These are phyloP conservation scores for Stichopus horrens DNA, from an alignment of 53 echinoderm and acorn worm species.

Conservation along the genomic window DNA sequence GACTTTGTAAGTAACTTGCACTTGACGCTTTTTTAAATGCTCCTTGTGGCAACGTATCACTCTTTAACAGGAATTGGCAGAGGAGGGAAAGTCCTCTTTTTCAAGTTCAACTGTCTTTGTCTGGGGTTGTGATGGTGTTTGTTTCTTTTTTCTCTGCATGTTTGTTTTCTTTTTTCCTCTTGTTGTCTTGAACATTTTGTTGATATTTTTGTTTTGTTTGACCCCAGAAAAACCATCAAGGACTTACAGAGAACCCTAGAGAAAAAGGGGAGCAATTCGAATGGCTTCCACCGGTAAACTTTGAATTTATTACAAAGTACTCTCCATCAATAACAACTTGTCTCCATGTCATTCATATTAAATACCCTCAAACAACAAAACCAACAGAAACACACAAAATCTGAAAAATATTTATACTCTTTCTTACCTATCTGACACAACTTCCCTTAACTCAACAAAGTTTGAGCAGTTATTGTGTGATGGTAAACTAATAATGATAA, in stretches of 20 bases:
- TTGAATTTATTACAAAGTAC: constrained; percentile 7
- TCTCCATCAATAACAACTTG: constrained; percentile 1
- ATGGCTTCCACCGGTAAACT: constrained; percentile 39
- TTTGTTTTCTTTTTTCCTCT: neutral
- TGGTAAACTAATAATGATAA: neutral
- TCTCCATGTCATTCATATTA: constrained; percentile 28
- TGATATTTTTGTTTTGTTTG: constrained; percentile 40
- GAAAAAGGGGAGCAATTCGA: constrained; percentile 34
- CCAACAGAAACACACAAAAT: neutral
- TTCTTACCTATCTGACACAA: neutral
- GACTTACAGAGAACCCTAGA: constrained; percentile 47
- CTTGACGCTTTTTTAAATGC: too few species aligned
- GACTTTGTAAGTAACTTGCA: too few species aligned
- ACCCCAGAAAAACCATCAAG: constrained; percentile 64
- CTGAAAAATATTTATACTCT: neutral
- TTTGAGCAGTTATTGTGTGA: neutral
- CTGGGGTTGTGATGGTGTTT: neutral
- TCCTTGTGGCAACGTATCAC: too few species aligned
- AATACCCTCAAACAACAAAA: neutral
- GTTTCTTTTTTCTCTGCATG: neutral
- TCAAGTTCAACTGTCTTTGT: too few species aligned
- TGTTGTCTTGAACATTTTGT: constrained; percentile 29
- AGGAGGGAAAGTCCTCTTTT: too few species aligned
- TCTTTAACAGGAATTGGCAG: too few species aligned
- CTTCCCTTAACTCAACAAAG: neutral